These are phyloP conservation scores for Aphidius ervi DNA, from an alignment of 1,140 invertebrate species.

Conservation along the genomic window DNA sequence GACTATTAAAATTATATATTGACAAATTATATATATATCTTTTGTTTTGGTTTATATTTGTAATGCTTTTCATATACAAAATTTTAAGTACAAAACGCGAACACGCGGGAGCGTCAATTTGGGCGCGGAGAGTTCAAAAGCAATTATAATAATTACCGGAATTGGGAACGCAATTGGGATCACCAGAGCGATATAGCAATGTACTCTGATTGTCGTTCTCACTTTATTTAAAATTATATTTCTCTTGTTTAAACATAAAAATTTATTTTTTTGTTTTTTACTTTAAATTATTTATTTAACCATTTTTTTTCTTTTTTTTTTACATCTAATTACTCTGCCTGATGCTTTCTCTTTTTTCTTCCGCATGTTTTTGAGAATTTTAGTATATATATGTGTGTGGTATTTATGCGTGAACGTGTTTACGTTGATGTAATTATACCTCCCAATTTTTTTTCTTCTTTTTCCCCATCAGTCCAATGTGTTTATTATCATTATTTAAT, in stretches of 20 bases:
- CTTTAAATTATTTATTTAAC: neutral
- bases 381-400: neutral
- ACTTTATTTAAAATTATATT: conserved; percentile 11
- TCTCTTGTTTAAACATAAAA: neutral
- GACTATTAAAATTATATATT: neutral
- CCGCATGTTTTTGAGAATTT: no score
- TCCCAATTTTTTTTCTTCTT: conserved; percentile 12
- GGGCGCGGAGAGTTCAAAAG: conserved; percentile 31
- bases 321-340: neutral
- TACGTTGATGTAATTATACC: conserved; percentile 22
- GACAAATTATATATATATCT: conserved; percentile 6
- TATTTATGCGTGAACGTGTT: conserved; percentile 10
- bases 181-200: conserved; percentile 31
- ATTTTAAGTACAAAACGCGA: conserved; percentile 1
- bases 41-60: neutral
- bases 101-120: conserved; percentile 28
- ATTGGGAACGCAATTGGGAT: conserved; percentile 37
- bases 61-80: conserved; percentile 7
- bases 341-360: neutral
- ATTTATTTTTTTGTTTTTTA: no score
- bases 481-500: conserved; percentile 10
- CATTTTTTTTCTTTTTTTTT: conserved; percentile 1
- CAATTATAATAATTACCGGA: conserved; percentile 51
- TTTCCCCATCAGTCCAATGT: conserved; percentile 17
- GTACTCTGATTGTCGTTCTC: conserved; percentile 15